phyloP scores from a whole-genome alignment of 2,113 vertebrate genomes.

The Oceanodroma tethys region DNA sequence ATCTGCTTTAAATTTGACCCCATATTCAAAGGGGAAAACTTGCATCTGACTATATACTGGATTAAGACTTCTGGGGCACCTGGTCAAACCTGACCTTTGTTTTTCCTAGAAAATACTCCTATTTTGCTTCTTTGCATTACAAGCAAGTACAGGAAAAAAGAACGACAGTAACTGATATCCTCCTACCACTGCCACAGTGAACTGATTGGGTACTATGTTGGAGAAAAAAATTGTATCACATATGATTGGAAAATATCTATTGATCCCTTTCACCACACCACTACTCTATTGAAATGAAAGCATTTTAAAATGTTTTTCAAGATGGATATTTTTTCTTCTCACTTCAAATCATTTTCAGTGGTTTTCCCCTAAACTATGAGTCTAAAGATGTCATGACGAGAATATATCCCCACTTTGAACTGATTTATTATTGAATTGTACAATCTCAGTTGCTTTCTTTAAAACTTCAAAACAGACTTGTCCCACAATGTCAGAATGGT shows the following conservation, averaged over 20 bases:
- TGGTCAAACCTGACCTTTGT: background rate
- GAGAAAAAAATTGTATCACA: slow-evolving; percentile 34
- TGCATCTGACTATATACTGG: background rate
- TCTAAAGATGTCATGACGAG: background rate
- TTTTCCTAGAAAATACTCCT: background rate
- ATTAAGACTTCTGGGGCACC: background rate
- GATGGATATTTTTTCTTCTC: background rate
- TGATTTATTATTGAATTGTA: background rate
- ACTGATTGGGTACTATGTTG: background rate
- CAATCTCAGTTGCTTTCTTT: background rate
- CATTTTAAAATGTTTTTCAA: slow-evolving; percentile 14
- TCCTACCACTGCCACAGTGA: background rate
- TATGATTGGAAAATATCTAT: slow-evolving; percentile 19
- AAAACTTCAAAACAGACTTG: background rate
- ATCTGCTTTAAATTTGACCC: background rate
- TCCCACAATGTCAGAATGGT: background rate
- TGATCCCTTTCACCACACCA: background rate
- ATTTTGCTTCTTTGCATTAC: background rate
- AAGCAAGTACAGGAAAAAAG: background rate
- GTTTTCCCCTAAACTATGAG: background rate
- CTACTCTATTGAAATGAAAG: slow-evolving; percentile 18
- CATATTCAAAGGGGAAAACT: background rate
- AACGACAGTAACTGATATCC: background rate
- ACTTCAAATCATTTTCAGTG: background rate
- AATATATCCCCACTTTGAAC: background rate